These are phyloP conservation scores for Ctenosaura bakeri DNA, from an alignment of 2,797 vertebrate species.

Conservation along the genomic window DNA sequence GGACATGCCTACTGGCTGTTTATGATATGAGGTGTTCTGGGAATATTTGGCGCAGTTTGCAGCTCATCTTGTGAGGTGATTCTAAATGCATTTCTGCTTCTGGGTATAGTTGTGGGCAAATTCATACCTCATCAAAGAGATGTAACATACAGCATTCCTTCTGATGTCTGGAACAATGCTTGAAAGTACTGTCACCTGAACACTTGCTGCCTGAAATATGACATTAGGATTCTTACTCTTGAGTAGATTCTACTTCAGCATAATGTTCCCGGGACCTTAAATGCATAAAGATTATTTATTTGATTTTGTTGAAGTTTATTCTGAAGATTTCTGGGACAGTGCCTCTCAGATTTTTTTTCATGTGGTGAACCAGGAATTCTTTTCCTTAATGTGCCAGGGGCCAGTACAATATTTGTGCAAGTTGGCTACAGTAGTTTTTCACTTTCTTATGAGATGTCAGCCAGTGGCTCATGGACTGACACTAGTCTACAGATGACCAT, in stretches of 20 bases:
- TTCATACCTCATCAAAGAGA: neutral
- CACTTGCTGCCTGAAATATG: neutral
- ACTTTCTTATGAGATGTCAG: no score
- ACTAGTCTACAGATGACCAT: no score
- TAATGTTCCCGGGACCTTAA: neutral
- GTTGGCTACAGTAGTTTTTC: no score
- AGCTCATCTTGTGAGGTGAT: neutral
- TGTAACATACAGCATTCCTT: neutral
- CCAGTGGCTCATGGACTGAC: no score
- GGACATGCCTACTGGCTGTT: neutral
- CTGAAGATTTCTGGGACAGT: neutral
- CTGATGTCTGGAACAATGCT: neutral
- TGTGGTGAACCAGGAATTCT: no score
- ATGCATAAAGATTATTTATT: neutral
- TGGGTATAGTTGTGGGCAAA: neutral
- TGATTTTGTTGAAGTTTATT: neutral
- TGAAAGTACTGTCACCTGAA: neutral
- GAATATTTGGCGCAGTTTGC: neutral
- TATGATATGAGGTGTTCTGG: neutral
- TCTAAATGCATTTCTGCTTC: neutral
- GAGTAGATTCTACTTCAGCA: neutral
- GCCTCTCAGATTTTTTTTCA: no score
- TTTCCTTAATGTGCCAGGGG: no score
- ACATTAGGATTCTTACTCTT: neutral
- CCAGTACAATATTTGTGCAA: no score